Conservation (phyloP, 2,113 vertebrate genomes). For the Mus spicilegus region DNA sequence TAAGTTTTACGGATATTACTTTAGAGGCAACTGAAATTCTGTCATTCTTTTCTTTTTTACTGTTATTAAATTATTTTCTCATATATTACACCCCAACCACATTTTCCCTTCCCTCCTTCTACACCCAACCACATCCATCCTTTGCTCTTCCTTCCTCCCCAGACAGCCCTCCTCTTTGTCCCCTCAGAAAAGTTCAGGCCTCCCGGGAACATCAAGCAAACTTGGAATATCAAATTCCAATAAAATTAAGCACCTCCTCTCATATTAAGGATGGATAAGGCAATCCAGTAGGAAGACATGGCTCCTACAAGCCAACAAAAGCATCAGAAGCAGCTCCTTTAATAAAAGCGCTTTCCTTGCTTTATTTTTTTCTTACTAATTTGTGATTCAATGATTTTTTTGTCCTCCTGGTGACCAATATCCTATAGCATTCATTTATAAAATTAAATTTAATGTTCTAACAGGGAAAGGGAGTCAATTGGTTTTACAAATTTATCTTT, state of each 20-base stretch:
- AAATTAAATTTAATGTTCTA: neutral
- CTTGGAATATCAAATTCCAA: neutral
- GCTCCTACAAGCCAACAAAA: neutral
- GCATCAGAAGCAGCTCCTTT: neutral
- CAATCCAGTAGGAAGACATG: neutral
- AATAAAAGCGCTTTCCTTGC: neutral
- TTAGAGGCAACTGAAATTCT: constrained; percentile 34
- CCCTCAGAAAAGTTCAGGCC: neutral
- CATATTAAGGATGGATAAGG: neutral
- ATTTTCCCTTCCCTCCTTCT: neutral
- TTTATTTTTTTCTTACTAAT: neutral
- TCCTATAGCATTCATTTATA: neutral
- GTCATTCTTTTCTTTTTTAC: neutral
- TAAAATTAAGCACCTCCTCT: neutral
- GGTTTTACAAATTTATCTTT: constrained; percentile 13
- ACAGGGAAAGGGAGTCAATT: neutral
- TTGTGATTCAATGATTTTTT: neutral
- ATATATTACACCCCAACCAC: too few relatives aligned
- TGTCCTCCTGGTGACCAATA: neutral
- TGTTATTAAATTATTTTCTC: neutral
- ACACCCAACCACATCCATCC: neutral
- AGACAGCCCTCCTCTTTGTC: neutral
- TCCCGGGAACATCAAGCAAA: neutral
- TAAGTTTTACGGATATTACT: neutral
- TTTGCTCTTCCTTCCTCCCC: neutral